These are phyloP conservation scores for Gambusia holbrooki DNA, from an alignment of 2,113 vertebrate genomes.

Conservation along the genomic window DNA sequence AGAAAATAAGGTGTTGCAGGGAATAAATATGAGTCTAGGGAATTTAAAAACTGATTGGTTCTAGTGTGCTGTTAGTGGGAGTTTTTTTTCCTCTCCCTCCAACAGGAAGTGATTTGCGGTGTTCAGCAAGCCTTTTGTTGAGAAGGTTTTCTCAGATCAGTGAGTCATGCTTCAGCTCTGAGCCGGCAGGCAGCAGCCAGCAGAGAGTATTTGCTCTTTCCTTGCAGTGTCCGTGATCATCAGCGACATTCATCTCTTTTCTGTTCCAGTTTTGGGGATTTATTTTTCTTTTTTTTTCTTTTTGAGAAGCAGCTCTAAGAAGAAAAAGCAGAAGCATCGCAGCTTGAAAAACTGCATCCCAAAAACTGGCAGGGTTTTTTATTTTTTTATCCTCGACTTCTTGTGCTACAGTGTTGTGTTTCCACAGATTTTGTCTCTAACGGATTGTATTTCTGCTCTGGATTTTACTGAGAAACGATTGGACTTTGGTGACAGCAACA, in stretches of 20 bases:
- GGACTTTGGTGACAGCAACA: constrained; percentile 57
- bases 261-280: constrained; percentile 48
- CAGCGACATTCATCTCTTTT: constrained; percentile 80
- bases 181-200: constrained; percentile 88
- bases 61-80: constrained; percentile 94
- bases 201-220: constrained; percentile 78
- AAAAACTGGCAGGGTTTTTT: constrained; percentile 53
- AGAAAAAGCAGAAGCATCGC: constrained; percentile 42
- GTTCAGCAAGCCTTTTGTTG: constrained; percentile 99
- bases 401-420: constrained; percentile 63
- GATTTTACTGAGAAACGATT: constrained; percentile 69
- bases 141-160: constrained; percentile 97
- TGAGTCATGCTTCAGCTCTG: constrained; percentile 98
- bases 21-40: constrained; percentile 83
- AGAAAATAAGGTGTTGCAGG: constrained; percentile 43
- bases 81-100: constrained; percentile 80
- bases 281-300: not conserved
- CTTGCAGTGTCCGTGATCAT: constrained; percentile 65
- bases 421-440: constrained; percentile 74
- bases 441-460: constrained; percentile 73
- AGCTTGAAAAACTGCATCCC: constrained; percentile 51
- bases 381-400: constrained; percentile 29
- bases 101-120: constrained; percentile 99
- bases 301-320: constrained; percentile 53
- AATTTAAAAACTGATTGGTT: constrained; percentile 95